Base-by-base conservation (phyloP, 2,113 vertebrate species). In the Silurus glanis region DNA sequence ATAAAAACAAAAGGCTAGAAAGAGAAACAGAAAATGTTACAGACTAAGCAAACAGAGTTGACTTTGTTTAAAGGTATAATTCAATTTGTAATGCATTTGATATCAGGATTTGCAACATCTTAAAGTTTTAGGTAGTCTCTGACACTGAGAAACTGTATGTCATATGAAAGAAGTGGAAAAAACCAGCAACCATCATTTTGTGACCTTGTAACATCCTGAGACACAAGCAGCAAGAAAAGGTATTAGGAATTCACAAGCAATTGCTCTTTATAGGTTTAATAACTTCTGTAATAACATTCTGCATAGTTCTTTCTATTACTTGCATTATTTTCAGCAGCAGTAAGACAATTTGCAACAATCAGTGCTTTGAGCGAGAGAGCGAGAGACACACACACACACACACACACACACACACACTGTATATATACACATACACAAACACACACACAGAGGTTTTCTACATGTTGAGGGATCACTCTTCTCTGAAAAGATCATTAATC, bases 381-480 rank as follows among this genome's bases (percentile, higher is more conserved):
- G 49, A 51, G 80, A 37, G 61, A 19, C 37, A 37, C 37, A 37
- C 28, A 37, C 28, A 37, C 28, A 37, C 28, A 37, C 28, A 37
- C 37, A 37, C 37, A 37, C 37, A 37, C 37, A 37, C 37, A 37
- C 37, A 37, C 37, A 37, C 37, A 37, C 37, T 37, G 37, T 37
- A 37, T 37, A 37, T 1, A 37, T 37, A 37, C 37, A 37, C 37
- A 37, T 0, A 37, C 37, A 66, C 51, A 87, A 69, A 86, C 1
- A 37, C 37, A 66, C 51, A 87, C 69, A 86, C 72, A 76, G 23
- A 67, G 78, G 47, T 72, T 86, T 9, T 75, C 13, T 53, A 58
- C 66, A 86, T 75, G 62, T 83, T 80, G 58, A 83, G 9, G 67
- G 81, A 51, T 82, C 59, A 69, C 12, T 80, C 72, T 83, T 74